Evolutionary conservation across 2,888 invertebrate genomes (phyloP), one percentile per base, ranked within the genome.

Genomic region (Nomada ruficornis): DNA sequence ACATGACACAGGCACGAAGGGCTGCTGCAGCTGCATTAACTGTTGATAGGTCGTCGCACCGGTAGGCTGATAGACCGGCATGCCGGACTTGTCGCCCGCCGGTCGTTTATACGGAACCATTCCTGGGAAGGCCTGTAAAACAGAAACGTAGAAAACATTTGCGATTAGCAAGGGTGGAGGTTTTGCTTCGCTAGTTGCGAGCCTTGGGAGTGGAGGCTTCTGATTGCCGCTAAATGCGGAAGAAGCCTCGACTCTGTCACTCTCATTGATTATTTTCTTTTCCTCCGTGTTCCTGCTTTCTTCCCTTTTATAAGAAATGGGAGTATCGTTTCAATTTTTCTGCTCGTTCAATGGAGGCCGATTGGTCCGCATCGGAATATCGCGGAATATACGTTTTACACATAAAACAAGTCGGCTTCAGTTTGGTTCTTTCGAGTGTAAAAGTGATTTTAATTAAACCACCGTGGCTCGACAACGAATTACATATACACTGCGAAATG

Each of bases 1-100:
- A 98, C 98, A 98, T 97, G 98, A 98, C 96, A 98, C 98, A 96
- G 98, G 98, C 96, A 98, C 98, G 96, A 98, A 98, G 95, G 98
- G 98, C 96, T 98, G 98, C 95, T 97, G 96, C 93, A 98, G 96
- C 96, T 98, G 98, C 96, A 98, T 97, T 95, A 98, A 96, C 95
- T 98, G 98, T 95, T 98, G 98, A 95, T 98, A 98, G 94, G 98
- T 97, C 93, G 97, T 97, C 94, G 97, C 97, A 94, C 96, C 96
- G 91, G 94, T 94, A 94, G 98, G 98, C 95, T 98, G 98, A 96
- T 98, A 98, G 92, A 99, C 97, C 93, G 98, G 98, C 94, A 99
- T 96, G 94, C 98, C 98, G 94, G 98, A 98, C 95, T 99, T 98
- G 95, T 98, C 98, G 86, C 98, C 98, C 93, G 98, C 98, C 94